Conservation (phyloP, 1,140 invertebrate genomes). For the Drosophila azteca region DNA sequence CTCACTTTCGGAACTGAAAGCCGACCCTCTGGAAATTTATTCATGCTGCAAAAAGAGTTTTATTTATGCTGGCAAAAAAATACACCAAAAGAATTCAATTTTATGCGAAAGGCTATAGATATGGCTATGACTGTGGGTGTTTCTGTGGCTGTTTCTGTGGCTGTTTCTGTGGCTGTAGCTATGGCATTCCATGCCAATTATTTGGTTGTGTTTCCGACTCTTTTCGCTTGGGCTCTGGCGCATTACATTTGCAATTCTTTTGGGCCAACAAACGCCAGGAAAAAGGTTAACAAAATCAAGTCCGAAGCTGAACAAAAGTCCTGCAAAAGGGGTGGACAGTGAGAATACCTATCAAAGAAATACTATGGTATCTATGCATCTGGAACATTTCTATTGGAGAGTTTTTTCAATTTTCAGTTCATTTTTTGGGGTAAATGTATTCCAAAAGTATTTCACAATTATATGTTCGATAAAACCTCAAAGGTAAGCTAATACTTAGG, state of each 20-base stretch:
- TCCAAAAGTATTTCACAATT: no score
- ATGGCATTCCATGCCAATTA: constrained; percentile 2
- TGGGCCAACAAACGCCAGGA: constrained; percentile 11
- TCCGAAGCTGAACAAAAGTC: constrained; percentile 9
- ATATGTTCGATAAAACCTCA: no score
- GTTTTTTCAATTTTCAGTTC: no score
- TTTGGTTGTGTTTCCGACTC: constrained; percentile 17
- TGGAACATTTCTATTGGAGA: no score
- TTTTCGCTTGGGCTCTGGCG: constrained; percentile 6
- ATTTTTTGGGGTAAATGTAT: no score
- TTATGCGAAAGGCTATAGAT: no score
- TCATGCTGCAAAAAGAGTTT: constrained; percentile 44
- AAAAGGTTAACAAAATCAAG: constrained; percentile 22
- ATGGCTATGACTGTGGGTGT: no score
- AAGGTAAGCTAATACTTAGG: not conserved
- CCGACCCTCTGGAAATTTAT: constrained; percentile 29
- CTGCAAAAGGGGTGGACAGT: no score
- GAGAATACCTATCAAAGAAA: no score
- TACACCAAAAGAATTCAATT: no score
- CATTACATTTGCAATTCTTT: constrained; percentile 51
- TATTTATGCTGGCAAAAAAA: constrained; percentile 22
- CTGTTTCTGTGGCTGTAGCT: not conserved
- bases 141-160: no score
- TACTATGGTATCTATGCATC: no score
- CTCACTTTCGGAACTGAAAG: constrained; percentile 6